phyloP scores from a whole-genome alignment of 1,140 invertebrate genomes.

The Brachionus sp. region DNA sequence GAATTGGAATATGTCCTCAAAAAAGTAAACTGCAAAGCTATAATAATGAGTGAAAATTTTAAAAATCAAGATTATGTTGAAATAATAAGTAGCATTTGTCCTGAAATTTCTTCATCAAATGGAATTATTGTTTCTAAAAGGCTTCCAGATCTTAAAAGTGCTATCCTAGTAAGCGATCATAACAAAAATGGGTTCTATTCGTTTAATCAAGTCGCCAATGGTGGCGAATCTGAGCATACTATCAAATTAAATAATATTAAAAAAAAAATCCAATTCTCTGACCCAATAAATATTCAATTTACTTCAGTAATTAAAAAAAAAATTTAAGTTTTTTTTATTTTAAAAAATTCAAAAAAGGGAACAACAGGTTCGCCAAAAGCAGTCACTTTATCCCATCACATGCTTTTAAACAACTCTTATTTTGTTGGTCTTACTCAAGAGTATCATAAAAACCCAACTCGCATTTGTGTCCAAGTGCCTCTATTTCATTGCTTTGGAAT shows the following conservation, averaged over 20 bases:
- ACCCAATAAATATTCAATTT: conserved; percentile 75
- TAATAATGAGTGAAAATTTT: conserved; percentile 68
- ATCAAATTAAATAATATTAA: conserved; percentile 59
- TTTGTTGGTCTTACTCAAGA: conserved; percentile 66
- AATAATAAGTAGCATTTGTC: conserved; percentile 63
- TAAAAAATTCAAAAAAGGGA: conserved; percentile 54
- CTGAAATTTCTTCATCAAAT: conserved; percentile 53
- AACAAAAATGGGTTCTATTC: conserved; percentile 51
- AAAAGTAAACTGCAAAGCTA: conserved; percentile 71
- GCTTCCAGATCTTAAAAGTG: conserved; percentile 53
- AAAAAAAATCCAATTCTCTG: conserved; percentile 65
- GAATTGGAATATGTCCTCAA: conserved; percentile 77
- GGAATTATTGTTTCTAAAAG: conserved; percentile 51
- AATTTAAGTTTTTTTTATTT: background rate
- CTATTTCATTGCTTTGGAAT: conserved; percentile 87
- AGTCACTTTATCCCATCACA: conserved; percentile 74
- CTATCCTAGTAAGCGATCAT: conserved; percentile 56
- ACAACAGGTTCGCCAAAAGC: conserved; percentile 84
- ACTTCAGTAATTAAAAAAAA: conserved; percentile 65
- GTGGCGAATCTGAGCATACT: conserved; percentile 51
- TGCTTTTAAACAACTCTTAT: conserved; percentile 79
- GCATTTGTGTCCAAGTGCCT: conserved; percentile 75
- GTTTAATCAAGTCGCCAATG: conserved; percentile 55
- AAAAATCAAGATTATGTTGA: conserved; percentile 71
- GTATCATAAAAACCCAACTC: conserved; percentile 58